Evolutionary conservation across 2,888 invertebrate genomes (phyloP), one percentile per base, ranked within the genome.

Genomic region (Graphium colonna): DNA sequence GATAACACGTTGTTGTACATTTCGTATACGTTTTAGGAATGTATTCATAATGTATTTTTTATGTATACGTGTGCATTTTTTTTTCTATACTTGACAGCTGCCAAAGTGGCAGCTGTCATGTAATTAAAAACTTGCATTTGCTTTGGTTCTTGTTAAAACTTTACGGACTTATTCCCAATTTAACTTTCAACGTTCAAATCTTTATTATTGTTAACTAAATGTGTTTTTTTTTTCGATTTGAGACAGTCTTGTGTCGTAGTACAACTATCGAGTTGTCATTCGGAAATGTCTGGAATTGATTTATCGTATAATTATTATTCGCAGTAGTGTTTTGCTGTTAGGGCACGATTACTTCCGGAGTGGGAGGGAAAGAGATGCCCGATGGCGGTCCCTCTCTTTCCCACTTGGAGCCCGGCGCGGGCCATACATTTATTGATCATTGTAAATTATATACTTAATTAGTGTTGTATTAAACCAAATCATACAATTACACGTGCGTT

Each of bases 391-490:
- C 41, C 12, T 43, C 42, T 48, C 38, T 17, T 21, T 48, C 39
- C 44, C 53, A 49, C 44, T 64, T 67, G 68, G 67, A 63, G 60
- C 60, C 59, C 61, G 40, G 52, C 36, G 51, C 52, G n/a, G n/a
- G 60, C 60, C 63, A 68, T 75, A 79, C 73, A 75, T 77, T 77
- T 76, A 80, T 75, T 77, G 77, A 79, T 79, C 77, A 85, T 82
- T 86, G 87, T 88, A 88, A 86, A 86, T 81, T 87, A 87, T 48
- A 53, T 85, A 86, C 83, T 83, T 87, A 88, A 80, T 86, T 89
- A 89, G 88, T 89, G 88, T 89, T 88, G 86, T 89, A 89, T 87
- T 89, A 89, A 89, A 88, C 80, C 78, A 88, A 87, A 87, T 86
- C 85, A 87, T 87, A 86, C 86, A 81, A 84, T 82, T 77, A 72